phyloP scores from a whole-genome alignment of 2,797 vertebrate species.

The Phaenicophaeus curvirostris region DNA sequence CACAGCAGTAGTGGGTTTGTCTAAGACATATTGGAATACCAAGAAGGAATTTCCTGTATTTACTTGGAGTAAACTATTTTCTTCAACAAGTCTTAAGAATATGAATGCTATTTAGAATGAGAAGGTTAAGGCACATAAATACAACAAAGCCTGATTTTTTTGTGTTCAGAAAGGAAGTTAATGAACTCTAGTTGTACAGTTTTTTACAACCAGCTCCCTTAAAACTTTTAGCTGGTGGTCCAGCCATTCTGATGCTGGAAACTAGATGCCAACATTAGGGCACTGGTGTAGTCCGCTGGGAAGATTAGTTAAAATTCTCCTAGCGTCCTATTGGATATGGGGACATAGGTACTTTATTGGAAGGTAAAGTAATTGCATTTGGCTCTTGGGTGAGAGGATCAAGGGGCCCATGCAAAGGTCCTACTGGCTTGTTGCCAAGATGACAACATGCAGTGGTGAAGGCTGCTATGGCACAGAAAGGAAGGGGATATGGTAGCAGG shows the following conservation, averaged over 20 bases:
- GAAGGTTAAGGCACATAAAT: slow-evolving; percentile 9
- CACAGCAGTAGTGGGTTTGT: neutral
- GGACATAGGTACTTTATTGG: neutral
- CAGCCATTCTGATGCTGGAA: neutral
- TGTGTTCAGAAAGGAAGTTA: neutral
- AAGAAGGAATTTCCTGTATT: slow-evolving; percentile 51
- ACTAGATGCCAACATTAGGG: neutral
- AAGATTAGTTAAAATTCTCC: neutral
- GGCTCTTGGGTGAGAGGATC: neutral
- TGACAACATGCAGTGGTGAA: fast-evolving
- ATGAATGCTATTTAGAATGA: slow-evolving; percentile 15
- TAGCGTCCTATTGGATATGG: neutral
- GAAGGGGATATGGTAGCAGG: neutral
- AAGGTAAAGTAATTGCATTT: neutral
- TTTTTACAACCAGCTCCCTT: neutral
- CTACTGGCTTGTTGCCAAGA: neutral
- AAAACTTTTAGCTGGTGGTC: neutral
- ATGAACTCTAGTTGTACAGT: slow-evolving; percentile 3
- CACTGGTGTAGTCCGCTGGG: neutral
- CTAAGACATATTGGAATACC: neutral
- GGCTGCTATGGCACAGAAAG: neutral
- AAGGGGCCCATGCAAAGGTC: fast-evolving
- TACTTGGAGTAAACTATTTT: slow-evolving; percentile 32
- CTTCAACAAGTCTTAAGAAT: neutral
- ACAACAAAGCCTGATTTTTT: slow-evolving; percentile 1